These are phyloP conservation scores for Mylabris phalerata DNA, from an alignment of 1,140 invertebrate genomes.

Conservation along the genomic window DNA sequence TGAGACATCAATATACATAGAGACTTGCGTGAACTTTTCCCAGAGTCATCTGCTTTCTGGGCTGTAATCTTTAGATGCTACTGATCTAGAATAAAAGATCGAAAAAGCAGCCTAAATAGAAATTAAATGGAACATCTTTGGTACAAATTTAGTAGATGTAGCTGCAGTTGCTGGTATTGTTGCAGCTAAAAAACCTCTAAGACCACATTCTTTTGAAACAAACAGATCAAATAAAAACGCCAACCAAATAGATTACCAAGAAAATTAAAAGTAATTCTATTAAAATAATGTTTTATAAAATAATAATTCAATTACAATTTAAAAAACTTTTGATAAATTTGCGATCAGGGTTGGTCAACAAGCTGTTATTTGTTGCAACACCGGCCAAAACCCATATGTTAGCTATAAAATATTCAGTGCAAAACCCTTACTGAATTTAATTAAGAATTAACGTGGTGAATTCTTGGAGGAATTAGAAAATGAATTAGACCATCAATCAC, in stretches of 20 bases:
- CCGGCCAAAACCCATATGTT: constrained; percentile 95
- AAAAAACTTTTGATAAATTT: constrained; percentile 97
- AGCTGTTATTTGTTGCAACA: constrained; percentile 90
- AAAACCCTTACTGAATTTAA: constrained; percentile 93
- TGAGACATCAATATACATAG: no score
- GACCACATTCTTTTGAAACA: constrained; percentile 95
- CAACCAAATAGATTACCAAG: constrained; percentile 90
- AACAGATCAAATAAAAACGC: constrained; percentile 79
- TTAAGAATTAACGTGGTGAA: constrained; percentile 79
- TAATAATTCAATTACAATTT: constrained; percentile 30
- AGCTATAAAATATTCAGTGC: constrained; percentile 96
- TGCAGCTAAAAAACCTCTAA: constrained; percentile 90
- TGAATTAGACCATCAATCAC: constrained; percentile 88
- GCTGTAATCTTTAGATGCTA: no score
- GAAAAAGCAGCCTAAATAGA: background rate
- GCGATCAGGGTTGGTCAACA: constrained; percentile 96
- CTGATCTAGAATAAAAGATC: no score
- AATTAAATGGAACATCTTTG: constrained; percentile 24
- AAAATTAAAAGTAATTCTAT: constrained; percentile 63
- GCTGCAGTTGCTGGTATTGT: constrained; percentile 95
- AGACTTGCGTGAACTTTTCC: no score
- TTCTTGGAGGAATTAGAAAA: constrained; percentile 93
- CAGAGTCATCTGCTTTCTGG: no score
- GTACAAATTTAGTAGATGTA: constrained; percentile 83
- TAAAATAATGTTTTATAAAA: background rate